Conservation (phyloP, 2,113 vertebrate genomes). For the Rhegmatorhina hoffmannsi region DNA sequence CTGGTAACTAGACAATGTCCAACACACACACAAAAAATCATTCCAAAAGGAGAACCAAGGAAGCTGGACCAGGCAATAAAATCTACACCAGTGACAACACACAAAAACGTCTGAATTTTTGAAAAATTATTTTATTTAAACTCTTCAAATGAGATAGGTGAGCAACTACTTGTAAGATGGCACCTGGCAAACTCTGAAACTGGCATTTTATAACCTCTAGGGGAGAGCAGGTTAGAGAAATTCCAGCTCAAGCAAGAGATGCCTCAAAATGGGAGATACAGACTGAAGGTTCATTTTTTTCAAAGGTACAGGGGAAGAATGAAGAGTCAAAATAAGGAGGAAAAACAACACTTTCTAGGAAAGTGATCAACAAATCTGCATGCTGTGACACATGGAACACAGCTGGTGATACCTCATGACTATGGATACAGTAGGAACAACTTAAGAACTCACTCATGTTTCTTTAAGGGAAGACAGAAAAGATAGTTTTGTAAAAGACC, state of each 20-base stretch:
- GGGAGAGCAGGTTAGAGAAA: not conserved
- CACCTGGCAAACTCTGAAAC: not conserved
- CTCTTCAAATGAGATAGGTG: not conserved
- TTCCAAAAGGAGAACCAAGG: not conserved
- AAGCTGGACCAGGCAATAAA: not conserved
- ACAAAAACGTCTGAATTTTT: not conserved
- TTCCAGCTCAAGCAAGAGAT: not conserved
- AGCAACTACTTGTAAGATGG: not conserved
- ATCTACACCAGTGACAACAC: not conserved
- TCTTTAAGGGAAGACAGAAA: not conserved
- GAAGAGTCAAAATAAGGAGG: not conserved
- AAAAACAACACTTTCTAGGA: not conserved
- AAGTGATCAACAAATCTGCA: not conserved
- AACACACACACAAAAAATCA: not conserved
- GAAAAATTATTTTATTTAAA: not conserved
- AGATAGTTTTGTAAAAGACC: not conserved
- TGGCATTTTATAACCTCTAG: not conserved
- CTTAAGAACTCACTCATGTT: not conserved
- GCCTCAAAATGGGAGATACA: not conserved
- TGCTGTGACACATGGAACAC: not conserved
- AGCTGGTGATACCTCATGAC: not conserved
- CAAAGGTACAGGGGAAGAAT: not conserved
- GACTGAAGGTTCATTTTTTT: not conserved
- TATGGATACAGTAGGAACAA: not conserved
- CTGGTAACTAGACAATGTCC: not conserved